phyloP scores from a whole-genome alignment of 2,797 vertebrate genomes.

The Amniataba percoides region DNA sequence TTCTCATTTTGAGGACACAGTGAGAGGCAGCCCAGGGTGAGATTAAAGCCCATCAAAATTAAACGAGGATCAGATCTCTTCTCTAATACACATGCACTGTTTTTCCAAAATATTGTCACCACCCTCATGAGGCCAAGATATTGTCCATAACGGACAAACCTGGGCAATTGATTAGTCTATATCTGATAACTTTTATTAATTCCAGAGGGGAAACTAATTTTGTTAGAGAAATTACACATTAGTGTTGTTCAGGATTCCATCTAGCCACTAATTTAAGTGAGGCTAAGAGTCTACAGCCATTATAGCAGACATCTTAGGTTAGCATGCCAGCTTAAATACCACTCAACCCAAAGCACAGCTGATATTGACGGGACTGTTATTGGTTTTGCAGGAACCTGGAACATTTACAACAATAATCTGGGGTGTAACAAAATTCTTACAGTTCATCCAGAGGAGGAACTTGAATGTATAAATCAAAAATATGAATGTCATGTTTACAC shows the following conservation, averaged over 20 bases:
- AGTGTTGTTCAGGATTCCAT: neutral
- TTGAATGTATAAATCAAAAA: neutral
- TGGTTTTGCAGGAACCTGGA: neutral
- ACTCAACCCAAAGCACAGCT: neutral
- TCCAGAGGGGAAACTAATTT: no score
- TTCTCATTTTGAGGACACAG: constrained; percentile 7
- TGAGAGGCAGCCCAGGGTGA: neutral
- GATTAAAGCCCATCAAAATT: neutral
- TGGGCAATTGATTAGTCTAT: no score
- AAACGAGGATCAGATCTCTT: neutral
- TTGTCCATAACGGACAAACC: neutral
- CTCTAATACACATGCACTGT: neutral
- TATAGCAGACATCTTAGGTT: neutral
- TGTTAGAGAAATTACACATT: neutral
- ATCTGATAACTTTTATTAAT: no score
- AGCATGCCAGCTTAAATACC: neutral
- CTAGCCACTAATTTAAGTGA: neutral
- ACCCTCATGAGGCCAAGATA: neutral
- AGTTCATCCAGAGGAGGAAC: neutral
- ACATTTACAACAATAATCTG: neutral
- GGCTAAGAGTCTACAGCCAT: neutral
- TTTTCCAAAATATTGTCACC: neutral
- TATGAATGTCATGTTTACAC: no score
- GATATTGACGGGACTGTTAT: neutral
- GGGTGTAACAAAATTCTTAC: neutral